phyloP scores from a whole-genome alignment of 2,888 invertebrate species.

The Sthenelais limicola region DNA sequence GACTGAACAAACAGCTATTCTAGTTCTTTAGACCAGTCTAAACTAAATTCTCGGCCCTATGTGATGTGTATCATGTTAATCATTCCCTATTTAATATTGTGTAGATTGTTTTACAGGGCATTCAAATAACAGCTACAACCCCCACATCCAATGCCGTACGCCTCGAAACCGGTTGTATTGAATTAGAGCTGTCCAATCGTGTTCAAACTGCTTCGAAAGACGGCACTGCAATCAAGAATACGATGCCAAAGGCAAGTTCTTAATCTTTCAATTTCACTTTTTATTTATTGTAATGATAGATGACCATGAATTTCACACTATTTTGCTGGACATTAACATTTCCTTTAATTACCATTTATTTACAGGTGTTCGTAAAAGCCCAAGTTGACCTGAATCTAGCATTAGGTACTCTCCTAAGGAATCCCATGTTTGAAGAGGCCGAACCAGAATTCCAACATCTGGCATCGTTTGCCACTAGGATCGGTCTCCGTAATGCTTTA shows the following conservation, averaged over 20 bases:
- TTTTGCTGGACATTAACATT: not conserved
- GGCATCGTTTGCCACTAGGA: slow-evolving; percentile 97
- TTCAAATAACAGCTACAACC: slow-evolving; percentile 97
- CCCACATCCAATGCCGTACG: slow-evolving; percentile 97
- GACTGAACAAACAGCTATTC: too few species aligned
- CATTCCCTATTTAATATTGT: not conserved
- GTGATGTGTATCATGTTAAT: not conserved
- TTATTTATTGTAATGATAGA: not conserved
- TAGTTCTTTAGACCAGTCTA: too few species aligned
- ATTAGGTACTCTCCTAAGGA: slow-evolving; percentile 92
- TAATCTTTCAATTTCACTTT: not conserved
- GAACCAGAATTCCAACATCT: slow-evolving; percentile 98
- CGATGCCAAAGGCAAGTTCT: slow-evolving; percentile 23
- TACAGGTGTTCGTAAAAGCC: slow-evolving; percentile 74
- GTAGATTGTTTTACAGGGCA: slow-evolving; percentile 76
- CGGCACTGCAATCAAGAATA: slow-evolving; percentile 24
- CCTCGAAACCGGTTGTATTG: slow-evolving; percentile 94
- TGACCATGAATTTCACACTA: not conserved
- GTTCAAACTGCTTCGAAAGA: slow-evolving; percentile 80
- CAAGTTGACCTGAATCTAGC: slow-evolving; percentile 95
- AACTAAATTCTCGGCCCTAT: not conserved
- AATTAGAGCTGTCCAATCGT: slow-evolving; percentile 93
- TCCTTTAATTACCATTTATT: not conserved
- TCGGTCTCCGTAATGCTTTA: slow-evolving; percentile 77
- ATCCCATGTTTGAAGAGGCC: slow-evolving; percentile 96